A percentile compares a stretch with the other conserved stretches of the same genome.
Conservation (phyloP, 2,113 vertebrate species). For the Raja brachyura region DNA sequence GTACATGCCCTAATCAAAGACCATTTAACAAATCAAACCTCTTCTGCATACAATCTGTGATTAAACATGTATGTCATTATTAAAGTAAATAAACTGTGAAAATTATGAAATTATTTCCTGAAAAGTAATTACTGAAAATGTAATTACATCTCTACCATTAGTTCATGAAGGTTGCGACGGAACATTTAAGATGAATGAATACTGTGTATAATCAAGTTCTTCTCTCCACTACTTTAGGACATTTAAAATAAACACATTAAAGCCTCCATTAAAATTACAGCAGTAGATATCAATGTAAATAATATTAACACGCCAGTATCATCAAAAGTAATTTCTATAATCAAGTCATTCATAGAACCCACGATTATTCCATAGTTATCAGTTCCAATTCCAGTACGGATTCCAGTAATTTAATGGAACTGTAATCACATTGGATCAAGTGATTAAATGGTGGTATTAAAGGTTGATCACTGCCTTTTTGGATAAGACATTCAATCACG, state of each 20-base stretch:
- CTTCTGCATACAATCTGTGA: background rate
- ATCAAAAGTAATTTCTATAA: background rate
- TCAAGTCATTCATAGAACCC: background rate
- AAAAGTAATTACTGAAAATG: conserved; percentile 10
- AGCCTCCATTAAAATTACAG: conserved; percentile 4
- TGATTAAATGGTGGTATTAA: background rate
- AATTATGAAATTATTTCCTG: conserved; percentile 1
- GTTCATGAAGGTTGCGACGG: background rate
- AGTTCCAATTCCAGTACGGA: background rate
- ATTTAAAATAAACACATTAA: conserved; percentile 30
- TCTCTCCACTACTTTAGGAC: background rate
- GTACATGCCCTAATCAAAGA: background rate
- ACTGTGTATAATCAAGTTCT: background rate
- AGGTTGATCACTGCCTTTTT: background rate
- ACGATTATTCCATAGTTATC: background rate
- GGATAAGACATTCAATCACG: background rate
- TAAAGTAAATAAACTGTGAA: background rate
- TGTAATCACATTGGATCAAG: too few relatives aligned
- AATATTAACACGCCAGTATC: background rate
- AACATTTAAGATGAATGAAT: background rate
- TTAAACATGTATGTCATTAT: background rate
- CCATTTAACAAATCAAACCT: background rate
- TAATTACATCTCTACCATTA: background rate
- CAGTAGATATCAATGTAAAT: background rate
- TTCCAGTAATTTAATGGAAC: too few relatives aligned